Conservation (phyloP, 2,113 vertebrate genomes). For the Erythrocercus mccallii region DNA sequence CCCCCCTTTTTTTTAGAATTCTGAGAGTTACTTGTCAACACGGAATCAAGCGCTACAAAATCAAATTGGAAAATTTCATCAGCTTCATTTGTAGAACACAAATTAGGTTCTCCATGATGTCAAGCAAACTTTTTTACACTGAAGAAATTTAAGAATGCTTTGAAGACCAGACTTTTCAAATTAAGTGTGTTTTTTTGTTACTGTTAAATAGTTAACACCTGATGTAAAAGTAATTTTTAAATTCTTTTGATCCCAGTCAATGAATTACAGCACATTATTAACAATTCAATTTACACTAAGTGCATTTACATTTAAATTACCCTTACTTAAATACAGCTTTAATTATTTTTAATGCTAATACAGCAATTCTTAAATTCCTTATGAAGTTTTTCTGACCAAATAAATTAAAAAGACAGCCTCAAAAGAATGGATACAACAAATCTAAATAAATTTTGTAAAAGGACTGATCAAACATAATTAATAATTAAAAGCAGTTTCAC, state of each 20-base stretch:
- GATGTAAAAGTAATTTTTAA: background rate
- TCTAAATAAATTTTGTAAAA: background rate
- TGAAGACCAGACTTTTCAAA: background rate
- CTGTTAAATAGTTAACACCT: background rate
- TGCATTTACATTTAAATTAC: constrained; percentile 55
- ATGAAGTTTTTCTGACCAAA: background rate
- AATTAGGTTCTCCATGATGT: background rate
- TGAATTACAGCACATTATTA: constrained; percentile 5
- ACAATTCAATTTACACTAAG: constrained; percentile 28
- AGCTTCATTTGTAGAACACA: background rate
- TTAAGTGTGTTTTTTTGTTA: background rate
- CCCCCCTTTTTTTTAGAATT: background rate
- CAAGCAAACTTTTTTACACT: background rate
- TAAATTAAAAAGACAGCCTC: background rate
- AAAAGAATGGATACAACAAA: background rate
- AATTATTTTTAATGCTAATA: background rate
- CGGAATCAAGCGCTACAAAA: background rate
- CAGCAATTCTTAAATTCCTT: background rate
- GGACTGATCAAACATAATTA: background rate
- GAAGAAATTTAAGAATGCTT: background rate
- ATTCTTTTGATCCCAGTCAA: background rate
- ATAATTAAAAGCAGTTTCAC: background rate
- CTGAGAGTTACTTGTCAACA: background rate
- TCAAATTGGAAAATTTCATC: background rate
- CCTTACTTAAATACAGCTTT: constrained; percentile 31